Percentiles rank a stretch among this genome's conserved stretches.
Conservation (phyloP, 2,113 vertebrate genomes). For the Lophochroa leadbeateri region DNA sequence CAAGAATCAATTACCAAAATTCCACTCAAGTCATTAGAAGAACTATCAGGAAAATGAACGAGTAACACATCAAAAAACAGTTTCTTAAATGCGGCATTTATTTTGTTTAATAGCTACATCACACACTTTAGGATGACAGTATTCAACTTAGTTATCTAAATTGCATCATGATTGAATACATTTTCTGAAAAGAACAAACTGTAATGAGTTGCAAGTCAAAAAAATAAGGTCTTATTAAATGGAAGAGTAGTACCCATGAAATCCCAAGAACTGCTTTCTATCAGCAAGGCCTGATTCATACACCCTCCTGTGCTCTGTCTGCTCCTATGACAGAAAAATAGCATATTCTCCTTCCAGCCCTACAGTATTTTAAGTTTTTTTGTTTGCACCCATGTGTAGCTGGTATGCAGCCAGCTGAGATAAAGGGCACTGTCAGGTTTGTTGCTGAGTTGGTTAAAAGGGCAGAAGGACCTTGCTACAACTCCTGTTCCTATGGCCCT, state of each 20-base stretch:
- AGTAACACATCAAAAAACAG: slow-evolving; percentile 17
- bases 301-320: not conserved
- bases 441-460: not conserved
- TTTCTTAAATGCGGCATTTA: slow-evolving; percentile 18
- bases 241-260: not conserved
- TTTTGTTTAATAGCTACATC: slow-evolving; percentile 44
- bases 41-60: not conserved
- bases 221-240: not conserved
- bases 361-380: not conserved
- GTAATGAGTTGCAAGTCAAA: slow-evolving; percentile 1
- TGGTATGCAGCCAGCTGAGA: not conserved
- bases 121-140: not conserved
- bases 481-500: not conserved
- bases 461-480: not conserved
- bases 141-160: slow-evolving; percentile 41
- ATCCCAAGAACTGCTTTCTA: not conserved
- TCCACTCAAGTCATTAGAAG: not conserved
- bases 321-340: not conserved
- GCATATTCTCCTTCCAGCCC: not conserved
- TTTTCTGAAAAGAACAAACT: slow-evolving; percentile 21
- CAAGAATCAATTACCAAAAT: not conserved
- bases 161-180: slow-evolving; percentile 31
- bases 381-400: not conserved
- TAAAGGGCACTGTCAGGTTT: not conserved
- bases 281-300: not conserved